Evolutionary conservation across 23 tunicate genomes (phyloP), one percentile per base, ranked within the genome.

Genomic region (Trididemnum nubilum): DNA sequence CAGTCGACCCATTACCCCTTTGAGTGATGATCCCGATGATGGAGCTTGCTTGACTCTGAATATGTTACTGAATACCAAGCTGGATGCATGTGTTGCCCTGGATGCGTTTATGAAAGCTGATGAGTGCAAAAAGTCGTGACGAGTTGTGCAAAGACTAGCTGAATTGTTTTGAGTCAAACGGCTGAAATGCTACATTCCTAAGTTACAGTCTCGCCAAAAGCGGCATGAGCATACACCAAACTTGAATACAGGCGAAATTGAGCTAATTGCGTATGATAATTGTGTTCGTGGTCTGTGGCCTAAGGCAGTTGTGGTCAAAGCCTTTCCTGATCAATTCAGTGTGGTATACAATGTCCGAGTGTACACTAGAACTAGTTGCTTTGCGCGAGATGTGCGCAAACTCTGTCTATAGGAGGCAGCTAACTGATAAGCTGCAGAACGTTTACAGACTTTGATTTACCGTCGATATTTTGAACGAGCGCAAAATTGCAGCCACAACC

Each of bases 11-110:
- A 33, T 70, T 31, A 70, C 75, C 9, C 37, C 36, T 35, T 33
- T 70, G 75, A 28, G 37, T 37, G 38, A 32, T 31, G 75, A 70
- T n/a, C 37, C 75, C 22, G n/a, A 3, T 28, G 75, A 70, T 70
- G 21, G n/a, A 12, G n/a, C 75, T 12, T 21, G 26, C 9, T 70
- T 31, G n/a, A 70, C 75, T 9, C 37, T 37, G 21, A 70, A 61
- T 26, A 61, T 61, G 67, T 24, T 61, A 26, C 26, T 61, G 67
- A 61, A 44, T 15, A 44, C 54, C 54, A 44, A 44, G 15, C 54
- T 44, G 12, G 9, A 44, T 7, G 54, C 15, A 15, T 44, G 54
- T 15, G 15, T 7, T 7, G 54, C 54, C 15, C 54, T 15, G 9
- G 15, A 44, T 15, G 54, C 15, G 54, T 44, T 44, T 44, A 44